A percentile compares a stretch with the other conserved stretches of the same genome.
Conservation (phyloP, 2,888 invertebrate species). For the Polylopha cassiicola region DNA sequence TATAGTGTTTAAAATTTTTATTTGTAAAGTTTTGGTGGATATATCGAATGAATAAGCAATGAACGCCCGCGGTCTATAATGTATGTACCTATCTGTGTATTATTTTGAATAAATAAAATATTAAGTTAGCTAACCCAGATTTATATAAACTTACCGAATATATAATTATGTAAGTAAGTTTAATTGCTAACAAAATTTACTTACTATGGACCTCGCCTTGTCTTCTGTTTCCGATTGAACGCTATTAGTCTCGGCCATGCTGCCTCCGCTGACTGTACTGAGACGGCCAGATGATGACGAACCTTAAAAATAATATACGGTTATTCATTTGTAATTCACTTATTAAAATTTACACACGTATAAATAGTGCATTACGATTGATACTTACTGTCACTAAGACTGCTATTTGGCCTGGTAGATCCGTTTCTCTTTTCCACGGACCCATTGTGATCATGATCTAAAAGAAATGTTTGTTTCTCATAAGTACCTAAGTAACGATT, state of each 20-base stretch:
- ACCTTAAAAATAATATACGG: slow-evolving; percentile 43
- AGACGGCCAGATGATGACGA: slow-evolving; percentile 89
- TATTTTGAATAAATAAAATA: too few species aligned
- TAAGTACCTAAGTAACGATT: not conserved
- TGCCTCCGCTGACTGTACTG: slow-evolving; percentile 89
- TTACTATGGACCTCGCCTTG: slow-evolving; percentile 73
- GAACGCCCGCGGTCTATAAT: too few species aligned
- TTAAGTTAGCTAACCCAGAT: too few species aligned
- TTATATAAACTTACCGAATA: too few species aligned
- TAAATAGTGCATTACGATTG: not conserved
- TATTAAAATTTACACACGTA: not conserved
- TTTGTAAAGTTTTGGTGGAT: too few species aligned
- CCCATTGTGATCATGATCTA: slow-evolving; percentile 59
- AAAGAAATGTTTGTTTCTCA: slow-evolving; percentile 25
- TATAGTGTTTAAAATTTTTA: too few species aligned
- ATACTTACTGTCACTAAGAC: slow-evolving; percentile 67
- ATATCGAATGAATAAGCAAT: too few species aligned
- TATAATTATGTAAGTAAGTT: not conserved
- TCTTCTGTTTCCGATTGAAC: slow-evolving; percentile 91
- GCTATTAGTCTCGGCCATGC: slow-evolving; percentile 87
- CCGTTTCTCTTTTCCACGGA: slow-evolving; percentile 67
- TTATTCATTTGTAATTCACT: not conserved
- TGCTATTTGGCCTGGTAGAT: slow-evolving; percentile 67
- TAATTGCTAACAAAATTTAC: slow-evolving; percentile 26
- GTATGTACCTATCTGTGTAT: too few species aligned